Conservation (phyloP, 2,888 invertebrate species). For the Octonoba sinensis region DNA sequence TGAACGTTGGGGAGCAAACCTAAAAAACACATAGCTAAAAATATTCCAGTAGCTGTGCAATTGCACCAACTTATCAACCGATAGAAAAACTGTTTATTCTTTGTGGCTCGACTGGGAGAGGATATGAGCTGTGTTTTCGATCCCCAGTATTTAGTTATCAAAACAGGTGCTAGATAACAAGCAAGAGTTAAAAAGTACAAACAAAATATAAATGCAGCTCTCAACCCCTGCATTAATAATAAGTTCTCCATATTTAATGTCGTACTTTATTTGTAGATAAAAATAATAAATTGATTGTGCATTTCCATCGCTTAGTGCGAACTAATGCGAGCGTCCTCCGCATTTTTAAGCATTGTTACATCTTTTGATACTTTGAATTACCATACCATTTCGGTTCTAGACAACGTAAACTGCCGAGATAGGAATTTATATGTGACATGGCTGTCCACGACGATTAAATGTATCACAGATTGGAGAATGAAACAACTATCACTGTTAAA, state of each 20-base stretch:
- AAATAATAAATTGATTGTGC: too few species aligned
- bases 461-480: too few species aligned
- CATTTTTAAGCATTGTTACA: too few species aligned
- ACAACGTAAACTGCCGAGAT: too few species aligned
- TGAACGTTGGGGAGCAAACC: conserved; percentile 71
- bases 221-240: conserved; percentile 20
- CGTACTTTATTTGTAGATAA: too few species aligned
- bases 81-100: conserved; percentile 31
- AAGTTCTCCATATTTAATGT: conserved; percentile 32
- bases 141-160: conserved; percentile 52
- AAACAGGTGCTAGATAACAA: conserved; percentile 50
- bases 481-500: too few species aligned
- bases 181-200: conserved; percentile 52
- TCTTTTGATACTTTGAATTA: too few species aligned
- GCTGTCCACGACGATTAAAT: too few species aligned
- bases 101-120: conserved; percentile 34
- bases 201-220: conserved; percentile 48
- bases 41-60: conserved; percentile 72
- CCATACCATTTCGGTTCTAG: too few species aligned
- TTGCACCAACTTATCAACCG: conserved; percentile 66
- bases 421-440: too few species aligned
- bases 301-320: too few species aligned
- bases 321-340: too few species aligned
- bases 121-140: conserved; percentile 35
- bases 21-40: conserved; percentile 71